phyloP scores from a whole-genome alignment of 2,888 invertebrate species.

The Caenorhabditis sp. region DNA sequence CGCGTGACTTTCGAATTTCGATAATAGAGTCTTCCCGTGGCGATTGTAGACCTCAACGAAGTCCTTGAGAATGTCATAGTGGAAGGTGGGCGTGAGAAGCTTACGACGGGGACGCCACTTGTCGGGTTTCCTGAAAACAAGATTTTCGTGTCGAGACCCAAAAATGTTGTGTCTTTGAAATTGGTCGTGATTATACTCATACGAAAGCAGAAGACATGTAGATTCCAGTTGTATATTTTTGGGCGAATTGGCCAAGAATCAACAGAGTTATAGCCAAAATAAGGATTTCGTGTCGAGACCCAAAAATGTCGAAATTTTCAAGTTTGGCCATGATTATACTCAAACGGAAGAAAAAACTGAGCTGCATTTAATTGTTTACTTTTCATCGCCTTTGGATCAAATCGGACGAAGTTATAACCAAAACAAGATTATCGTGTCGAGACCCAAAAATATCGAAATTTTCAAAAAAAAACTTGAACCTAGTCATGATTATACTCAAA shows the following conservation, averaged over 20 bases:
- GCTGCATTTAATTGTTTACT: background rate
- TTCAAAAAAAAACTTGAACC: background rate
- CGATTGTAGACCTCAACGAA: conserved; percentile 85
- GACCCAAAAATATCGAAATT: background rate
- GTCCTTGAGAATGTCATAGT: conserved; percentile 85
- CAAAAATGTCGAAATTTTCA: background rate
- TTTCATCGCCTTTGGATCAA: too few relatives aligned
- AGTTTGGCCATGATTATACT: background rate
- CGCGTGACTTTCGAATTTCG: conserved; percentile 76
- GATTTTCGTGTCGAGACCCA: background rate
- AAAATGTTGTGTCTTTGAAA: background rate
- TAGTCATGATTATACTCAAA: background rate
- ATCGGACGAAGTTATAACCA: too few relatives aligned
- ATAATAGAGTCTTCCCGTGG: conserved; percentile 83
- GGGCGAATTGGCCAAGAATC: too few relatives aligned
- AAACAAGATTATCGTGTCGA: too few relatives aligned
- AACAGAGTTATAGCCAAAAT: too few relatives aligned
- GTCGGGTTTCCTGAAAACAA: conserved; percentile 79
- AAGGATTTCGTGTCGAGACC: background rate
- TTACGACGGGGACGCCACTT: conserved; percentile 85
- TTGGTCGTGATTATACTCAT: conserved; percentile 15
- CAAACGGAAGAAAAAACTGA: background rate
- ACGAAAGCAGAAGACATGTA: background rate
- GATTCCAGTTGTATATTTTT: too few relatives aligned
- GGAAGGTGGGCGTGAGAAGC: conserved; percentile 85